A percentile compares a stretch with the other conserved stretches of the same genome.
phyloP scores from a whole-genome alignment of 2,113 vertebrate genomes.

The Echinops telfairi region DNA sequence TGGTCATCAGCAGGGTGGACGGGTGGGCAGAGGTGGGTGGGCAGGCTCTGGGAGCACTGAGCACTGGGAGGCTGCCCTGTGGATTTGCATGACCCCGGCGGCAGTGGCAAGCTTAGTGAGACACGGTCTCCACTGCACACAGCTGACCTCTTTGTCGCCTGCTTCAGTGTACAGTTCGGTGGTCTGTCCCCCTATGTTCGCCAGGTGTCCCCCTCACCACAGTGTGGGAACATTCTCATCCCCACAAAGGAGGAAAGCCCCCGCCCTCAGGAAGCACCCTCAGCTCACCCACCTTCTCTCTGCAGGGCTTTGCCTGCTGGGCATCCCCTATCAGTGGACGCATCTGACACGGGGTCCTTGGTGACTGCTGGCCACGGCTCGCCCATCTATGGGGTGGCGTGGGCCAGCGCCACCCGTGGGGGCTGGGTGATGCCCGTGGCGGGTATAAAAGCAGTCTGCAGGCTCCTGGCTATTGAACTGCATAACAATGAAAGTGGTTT shows the following conservation, averaged over 20 bases:
- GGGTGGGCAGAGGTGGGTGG: not conserved
- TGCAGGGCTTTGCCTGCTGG: not conserved
- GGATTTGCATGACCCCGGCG: not conserved
- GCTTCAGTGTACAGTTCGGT: accelerated
- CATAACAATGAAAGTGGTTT: too few species aligned
- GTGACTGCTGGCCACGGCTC: not conserved
- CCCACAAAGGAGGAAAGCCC: not conserved
- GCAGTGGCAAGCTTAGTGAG: too few species aligned
- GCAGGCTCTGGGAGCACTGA: accelerated
- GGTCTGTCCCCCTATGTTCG: not conserved
- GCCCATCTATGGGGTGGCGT: too few species aligned
- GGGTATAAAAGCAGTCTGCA: too few species aligned
- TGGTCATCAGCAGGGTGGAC: accelerated
- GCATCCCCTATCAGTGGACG: accelerated
- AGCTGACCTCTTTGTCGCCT: too few species aligned
- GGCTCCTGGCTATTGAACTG: too few species aligned
- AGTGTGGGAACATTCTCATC: not conserved
- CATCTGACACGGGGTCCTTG: accelerated
- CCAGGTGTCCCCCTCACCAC: accelerated
- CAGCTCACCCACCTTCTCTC: too few species aligned
- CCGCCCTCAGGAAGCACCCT: accelerated
- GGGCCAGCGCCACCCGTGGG: too few species aligned
- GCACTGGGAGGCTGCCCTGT: accelerated
- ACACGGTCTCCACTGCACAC: too few species aligned
- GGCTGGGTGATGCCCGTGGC: too few species aligned